A percentile compares a stretch with the other conserved stretches of the same genome.
Conservation (phyloP, 92 coral and sea anemone species). For the Epizoanthus ramosus region DNA sequence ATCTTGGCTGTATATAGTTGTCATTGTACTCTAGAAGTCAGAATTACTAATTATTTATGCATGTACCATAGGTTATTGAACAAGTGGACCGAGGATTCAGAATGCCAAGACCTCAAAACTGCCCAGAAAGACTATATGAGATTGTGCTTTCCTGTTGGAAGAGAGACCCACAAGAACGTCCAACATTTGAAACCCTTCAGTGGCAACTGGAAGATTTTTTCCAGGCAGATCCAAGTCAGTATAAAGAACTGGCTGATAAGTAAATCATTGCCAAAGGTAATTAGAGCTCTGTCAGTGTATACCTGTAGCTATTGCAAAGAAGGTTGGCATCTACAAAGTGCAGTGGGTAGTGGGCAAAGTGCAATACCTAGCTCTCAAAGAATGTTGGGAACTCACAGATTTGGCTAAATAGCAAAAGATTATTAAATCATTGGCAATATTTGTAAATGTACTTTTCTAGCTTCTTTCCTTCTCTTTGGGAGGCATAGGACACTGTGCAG, state of each 20-base stretch:
- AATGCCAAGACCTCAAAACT: slow-evolving; percentile 86
- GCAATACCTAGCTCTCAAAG: no score
- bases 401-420: no score
- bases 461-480: no score
- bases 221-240: slow-evolving; percentile 79
- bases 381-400: no score
- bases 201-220: slow-evolving; percentile 95
- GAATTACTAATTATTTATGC: not conserved
- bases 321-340: no score
- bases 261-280: not conserved
- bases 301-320: no score
- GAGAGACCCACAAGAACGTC: slow-evolving; percentile 72
- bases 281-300: no score
- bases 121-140: slow-evolving; percentile 83
- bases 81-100: slow-evolving; percentile 91
- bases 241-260: slow-evolving; percentile 74
- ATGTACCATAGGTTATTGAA: slow-evolving; percentile 70
- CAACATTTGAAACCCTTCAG: slow-evolving; percentile 93
- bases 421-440: no score
- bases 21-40: not conserved
- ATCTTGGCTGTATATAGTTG: no score
- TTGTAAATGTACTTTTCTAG: no score
- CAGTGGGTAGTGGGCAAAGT: no score
- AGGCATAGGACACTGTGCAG: no score
- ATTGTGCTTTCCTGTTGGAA: slow-evolving; percentile 91